These are phyloP conservation scores for Sylvia atricapilla DNA, from an alignment of 2,113 vertebrate genomes.

Conservation along the genomic window DNA sequence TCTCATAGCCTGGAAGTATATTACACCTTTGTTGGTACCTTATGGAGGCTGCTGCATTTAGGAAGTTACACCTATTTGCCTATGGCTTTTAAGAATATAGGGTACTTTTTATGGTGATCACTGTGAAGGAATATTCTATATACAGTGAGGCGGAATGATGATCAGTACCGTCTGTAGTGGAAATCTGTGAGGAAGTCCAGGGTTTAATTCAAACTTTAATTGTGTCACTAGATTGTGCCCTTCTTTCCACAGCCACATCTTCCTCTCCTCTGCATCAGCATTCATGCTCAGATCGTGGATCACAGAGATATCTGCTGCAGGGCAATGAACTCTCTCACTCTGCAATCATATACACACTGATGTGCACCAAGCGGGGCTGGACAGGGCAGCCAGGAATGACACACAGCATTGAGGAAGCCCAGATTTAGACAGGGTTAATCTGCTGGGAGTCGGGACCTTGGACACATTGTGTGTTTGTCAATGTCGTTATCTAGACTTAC, in stretches of 20 bases:
- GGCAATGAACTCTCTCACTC: not conserved
- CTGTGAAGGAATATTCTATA: not conserved
- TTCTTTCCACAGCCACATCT: not conserved
- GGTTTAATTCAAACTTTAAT: not conserved
- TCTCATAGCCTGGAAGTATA: not conserved
- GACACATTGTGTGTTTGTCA: not conserved
- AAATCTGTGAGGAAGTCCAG: not conserved
- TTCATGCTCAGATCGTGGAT: not conserved
- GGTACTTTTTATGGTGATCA: not conserved
- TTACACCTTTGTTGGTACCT: not conserved
- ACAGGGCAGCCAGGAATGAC: not conserved
- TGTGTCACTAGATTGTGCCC: not conserved
- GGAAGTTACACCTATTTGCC: not conserved
- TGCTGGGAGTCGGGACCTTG: not conserved
- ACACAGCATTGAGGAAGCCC: not conserved
- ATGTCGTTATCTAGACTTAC: not conserved
- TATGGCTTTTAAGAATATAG: not conserved
- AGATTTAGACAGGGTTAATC: not conserved
- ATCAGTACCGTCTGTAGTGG: not conserved
- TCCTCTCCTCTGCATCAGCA: not conserved
- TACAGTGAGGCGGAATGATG: not conserved
- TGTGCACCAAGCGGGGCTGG: not conserved
- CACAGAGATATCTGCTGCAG: not conserved
- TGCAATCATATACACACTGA: not conserved
- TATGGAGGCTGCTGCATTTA: not conserved